Percentiles rank a stretch among this genome's conserved stretches.
These are phyloP conservation scores for Drosophila barbarae DNA, from an alignment of 2,888 invertebrate genomes.

Conservation along the genomic window DNA sequence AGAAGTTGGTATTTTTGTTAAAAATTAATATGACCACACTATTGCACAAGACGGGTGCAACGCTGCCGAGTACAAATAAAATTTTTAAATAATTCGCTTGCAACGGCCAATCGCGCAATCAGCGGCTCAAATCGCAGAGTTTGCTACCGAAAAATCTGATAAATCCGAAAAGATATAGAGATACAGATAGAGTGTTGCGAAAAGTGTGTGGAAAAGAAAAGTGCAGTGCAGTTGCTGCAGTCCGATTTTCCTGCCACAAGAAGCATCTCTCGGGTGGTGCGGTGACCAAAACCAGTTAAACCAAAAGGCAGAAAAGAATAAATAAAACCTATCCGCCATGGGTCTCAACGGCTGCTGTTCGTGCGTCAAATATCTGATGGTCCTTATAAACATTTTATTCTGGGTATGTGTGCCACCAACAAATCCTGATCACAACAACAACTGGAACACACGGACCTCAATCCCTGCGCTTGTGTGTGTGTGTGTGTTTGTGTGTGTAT, in stretches of 20 bases:
- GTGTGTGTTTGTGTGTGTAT: conserved; percentile 13
- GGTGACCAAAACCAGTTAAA: conserved; percentile 39
- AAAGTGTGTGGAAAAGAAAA: conserved; percentile 21
- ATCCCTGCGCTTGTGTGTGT: background rate
- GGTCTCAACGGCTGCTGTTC: conserved; percentile 79
- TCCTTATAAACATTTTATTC: conserved; percentile 79
- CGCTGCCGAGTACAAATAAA: conserved; percentile 51
- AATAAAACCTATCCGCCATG: conserved; percentile 65
- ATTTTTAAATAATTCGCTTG: conserved; percentile 56
- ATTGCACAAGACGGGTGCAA: conserved; percentile 33
- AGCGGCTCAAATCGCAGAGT: conserved; percentile 37
- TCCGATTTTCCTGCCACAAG: conserved; percentile 32
- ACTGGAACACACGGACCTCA: conserved; percentile 54
- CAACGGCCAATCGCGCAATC: conserved; percentile 54
- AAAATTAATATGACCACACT: conserved; percentile 39
- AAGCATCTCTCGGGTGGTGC: conserved; percentile 49
- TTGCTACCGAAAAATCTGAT: conserved; percentile 1
- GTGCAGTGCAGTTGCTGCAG: conserved; percentile 34
- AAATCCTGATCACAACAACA: conserved; percentile 43
- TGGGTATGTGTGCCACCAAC: conserved; percentile 75
- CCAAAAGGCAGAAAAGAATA: conserved; percentile 4
- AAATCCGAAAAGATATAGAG: conserved; percentile 11
- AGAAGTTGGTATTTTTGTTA: background rate
- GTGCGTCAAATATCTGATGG: conserved; percentile 79
- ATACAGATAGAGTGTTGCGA: conserved; percentile 1